Evolutionary conservation across 53 echinoderm and acorn worm species (phyloP), one percentile per base, ranked within the genome.

Genomic region (Henricia sp.): DNA sequence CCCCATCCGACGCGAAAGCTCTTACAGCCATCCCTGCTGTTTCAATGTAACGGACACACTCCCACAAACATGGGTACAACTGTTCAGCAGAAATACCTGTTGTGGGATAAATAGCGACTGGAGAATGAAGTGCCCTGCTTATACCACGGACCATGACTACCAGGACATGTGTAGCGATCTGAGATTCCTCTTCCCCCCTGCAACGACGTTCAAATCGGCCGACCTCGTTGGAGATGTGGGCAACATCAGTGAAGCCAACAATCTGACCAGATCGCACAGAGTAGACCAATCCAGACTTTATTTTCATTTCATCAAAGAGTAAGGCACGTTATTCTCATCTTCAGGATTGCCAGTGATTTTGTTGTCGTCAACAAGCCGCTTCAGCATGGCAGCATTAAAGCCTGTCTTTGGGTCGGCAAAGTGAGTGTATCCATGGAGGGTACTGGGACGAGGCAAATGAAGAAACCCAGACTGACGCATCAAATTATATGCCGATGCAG

Each of bases 301-400:
- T 26, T 32, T 88, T 88, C 83, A 88, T 88, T 14, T 88, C 83
- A 65, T 88, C 83, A 43, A 87, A 55, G 0, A 89, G 38, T 27
- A 87, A 57, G 19, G 68, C 37, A 68, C 26, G 13, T 82, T 68
- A n/a, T 52, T 72, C 37, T 72, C 53, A 19, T 0, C 24, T 32
- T 52, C 72, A 19, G 72, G 72, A 27, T 16, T 52, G 20, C 14
- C 16, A 2, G 33, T 8, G 12, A 72, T 33, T 14, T 50, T 52
- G 20, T 52, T 32, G 6, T 72, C 72, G 36, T 72, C 52, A 23
- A 42, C 50, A 29, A 71, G 21, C 34, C 51, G 3, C 71, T 71
- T 51, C 51, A 71, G 36, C 46, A 82, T 50, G 13, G 14, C 86
- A 14, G 40, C 53, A 28, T 73, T 67, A 0, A 90, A 82, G 0